Conservation (phyloP, 2,113 vertebrate species). For the Chaetodon trifascialis region DNA sequence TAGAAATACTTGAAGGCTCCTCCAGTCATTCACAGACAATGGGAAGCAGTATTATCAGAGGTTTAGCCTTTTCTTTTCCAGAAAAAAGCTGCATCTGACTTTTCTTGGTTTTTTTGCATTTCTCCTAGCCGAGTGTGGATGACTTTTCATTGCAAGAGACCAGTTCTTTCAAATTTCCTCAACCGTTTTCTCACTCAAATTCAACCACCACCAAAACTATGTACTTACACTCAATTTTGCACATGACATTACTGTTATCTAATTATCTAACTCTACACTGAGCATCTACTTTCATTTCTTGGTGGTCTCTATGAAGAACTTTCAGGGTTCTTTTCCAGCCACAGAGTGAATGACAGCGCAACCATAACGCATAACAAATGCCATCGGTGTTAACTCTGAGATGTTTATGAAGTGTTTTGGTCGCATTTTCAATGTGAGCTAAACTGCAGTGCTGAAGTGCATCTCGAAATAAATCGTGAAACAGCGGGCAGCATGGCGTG, state of each 20-base stretch:
- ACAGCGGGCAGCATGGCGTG: no score
- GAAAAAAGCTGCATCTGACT: no score
- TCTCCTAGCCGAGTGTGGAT: neutral
- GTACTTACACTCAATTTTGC: no score
- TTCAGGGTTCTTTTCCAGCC: neutral
- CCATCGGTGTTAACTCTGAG: neutral
- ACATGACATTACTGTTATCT: no score
- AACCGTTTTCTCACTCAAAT: neutral
- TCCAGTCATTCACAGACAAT: neutral
- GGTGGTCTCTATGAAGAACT: neutral
- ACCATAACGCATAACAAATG: neutral
- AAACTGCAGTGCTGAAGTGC: neutral
- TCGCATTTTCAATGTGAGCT: neutral
- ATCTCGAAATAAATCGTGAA: neutral
- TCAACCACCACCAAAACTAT: neutral
- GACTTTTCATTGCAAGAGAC: neutral
- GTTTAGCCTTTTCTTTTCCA: neutral
- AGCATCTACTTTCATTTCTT: neutral
- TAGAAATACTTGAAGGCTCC: neutral
- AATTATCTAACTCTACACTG: no score
- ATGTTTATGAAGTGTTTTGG: neutral
- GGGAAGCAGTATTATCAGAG: neutral
- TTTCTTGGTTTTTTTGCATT: neutral
- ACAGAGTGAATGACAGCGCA: neutral
- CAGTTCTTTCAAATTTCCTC: neutral